These are phyloP conservation scores for Chaetops frenatus DNA, from an alignment of 2,113 vertebrate genomes.

Conservation along the genomic window DNA sequence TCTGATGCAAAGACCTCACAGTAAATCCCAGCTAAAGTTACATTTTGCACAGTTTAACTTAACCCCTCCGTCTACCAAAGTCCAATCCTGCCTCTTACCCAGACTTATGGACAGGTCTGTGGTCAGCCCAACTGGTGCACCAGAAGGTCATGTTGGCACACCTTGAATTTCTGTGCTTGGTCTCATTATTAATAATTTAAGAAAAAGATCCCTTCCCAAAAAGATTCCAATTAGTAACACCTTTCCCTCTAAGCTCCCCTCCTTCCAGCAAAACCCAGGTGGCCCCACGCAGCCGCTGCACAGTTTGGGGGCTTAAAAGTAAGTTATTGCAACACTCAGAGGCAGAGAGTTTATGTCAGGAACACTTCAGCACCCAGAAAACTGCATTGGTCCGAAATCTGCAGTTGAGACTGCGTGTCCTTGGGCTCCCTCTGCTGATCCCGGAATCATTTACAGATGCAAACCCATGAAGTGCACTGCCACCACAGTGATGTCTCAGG, in stretches of 20 bases:
- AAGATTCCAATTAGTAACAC: background rate
- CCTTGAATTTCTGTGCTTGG: background rate
- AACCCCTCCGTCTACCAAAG: background rate
- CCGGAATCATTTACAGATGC: background rate
- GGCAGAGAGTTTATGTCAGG: background rate
- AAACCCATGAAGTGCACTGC: fast-evolving
- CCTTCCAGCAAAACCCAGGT: background rate
- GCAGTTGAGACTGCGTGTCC: background rate
- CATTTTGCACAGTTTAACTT: background rate
- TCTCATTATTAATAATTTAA: background rate
- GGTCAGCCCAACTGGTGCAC: background rate
- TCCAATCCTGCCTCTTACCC: background rate
- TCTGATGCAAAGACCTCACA: background rate
- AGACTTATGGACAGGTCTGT: background rate
- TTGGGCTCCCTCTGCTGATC: conserved; percentile 48
- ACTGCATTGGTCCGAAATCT: background rate
- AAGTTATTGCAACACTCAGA: background rate
- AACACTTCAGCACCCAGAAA: conserved; percentile 16
- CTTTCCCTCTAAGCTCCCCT: background rate
- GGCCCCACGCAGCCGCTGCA: background rate
- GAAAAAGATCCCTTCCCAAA: background rate
- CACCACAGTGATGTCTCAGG: fast-evolving
- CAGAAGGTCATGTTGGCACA: background rate
- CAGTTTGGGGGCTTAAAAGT: background rate
- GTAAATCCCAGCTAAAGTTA: background rate